phyloP scores from a whole-genome alignment of 2,888 invertebrate species.

The Malthinus seriepunctatus region DNA sequence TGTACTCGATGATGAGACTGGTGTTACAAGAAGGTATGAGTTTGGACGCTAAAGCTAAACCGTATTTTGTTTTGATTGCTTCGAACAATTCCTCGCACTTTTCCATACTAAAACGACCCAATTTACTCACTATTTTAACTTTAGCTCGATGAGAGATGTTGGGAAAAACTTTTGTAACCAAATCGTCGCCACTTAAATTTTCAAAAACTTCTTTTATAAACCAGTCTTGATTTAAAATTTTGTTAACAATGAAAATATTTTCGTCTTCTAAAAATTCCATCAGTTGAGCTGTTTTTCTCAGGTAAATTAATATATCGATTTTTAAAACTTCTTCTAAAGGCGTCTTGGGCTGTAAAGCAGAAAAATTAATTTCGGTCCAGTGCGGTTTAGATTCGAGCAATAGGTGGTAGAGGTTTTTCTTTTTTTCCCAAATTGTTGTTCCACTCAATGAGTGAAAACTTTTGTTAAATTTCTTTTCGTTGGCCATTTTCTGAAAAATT shows the following conservation, averaged over 20 bases:
- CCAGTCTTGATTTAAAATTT: slow-evolving; percentile 19
- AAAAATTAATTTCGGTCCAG: slow-evolving; percentile 7
- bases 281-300: slow-evolving; percentile 9
- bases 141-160: slow-evolving; percentile 17
- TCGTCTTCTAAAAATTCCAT: slow-evolving; percentile 19
- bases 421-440: slow-evolving; percentile 11
- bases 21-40: slow-evolving; percentile 18
- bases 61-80: slow-evolving; percentile 17
- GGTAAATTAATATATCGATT: slow-evolving; percentile 17
- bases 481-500: neutral
- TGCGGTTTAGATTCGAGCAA: neutral
- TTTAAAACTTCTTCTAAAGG: slow-evolving; percentile 26
- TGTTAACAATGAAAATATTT: slow-evolving; percentile 17
- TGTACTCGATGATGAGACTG: slow-evolving; percentile 10
- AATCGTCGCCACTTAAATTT: slow-evolving; percentile 6
- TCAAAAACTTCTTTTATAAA: slow-evolving; percentile 21
- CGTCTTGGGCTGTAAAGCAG: slow-evolving; percentile 13
- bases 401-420: slow-evolving; percentile 17
- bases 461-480: neutral
- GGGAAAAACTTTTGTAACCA: slow-evolving; percentile 23
- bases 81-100: slow-evolving; percentile 21
- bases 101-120: slow-evolving; percentile 11
- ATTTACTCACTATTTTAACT: slow-evolving; percentile 18
- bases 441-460: slow-evolving; percentile 13
- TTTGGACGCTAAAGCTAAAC: slow-evolving; percentile 18